These are phyloP conservation scores for Osmoderma eremita DNA, from an alignment of 2,888 invertebrate species.

Conservation along the genomic window DNA sequence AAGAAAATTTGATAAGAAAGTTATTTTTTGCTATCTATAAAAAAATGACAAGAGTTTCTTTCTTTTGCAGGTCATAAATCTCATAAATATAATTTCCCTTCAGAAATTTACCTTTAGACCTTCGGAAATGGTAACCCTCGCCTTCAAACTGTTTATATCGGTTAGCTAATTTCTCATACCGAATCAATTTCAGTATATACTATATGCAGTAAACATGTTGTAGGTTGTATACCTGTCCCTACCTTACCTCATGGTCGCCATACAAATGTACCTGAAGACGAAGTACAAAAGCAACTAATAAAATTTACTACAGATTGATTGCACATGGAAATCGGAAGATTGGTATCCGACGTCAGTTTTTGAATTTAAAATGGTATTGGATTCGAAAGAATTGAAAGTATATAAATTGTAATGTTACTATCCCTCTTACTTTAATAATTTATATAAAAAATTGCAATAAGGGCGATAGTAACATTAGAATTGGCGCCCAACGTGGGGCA, in stretches of 20 bases:
- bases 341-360: too few species aligned
- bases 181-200: not conserved
- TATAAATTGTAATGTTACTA: too few species aligned
- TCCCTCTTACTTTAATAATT: too few species aligned
- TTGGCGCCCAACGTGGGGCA: too few species aligned
- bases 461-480: too few species aligned
- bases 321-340: not conserved
- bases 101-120: conserved; percentile 6
- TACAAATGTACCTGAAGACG: conserved; percentile 4
- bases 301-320: not conserved
- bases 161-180: not conserved
- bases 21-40: not conserved
- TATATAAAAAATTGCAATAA: too few species aligned
- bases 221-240: not conserved
- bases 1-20: not conserved
- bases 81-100: conserved; percentile 9
- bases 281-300: not conserved
- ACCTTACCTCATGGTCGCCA: conserved; percentile 4
- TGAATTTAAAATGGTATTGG: too few species aligned
- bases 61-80: conserved; percentile 6
- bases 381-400: too few species aligned
- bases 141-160: not conserved
- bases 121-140: not conserved
- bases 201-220: too few species aligned
- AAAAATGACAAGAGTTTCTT: too few species aligned